These are phyloP conservation scores for Atherix ibis DNA, from an alignment of 2,888 invertebrate genomes.

Conservation along the genomic window DNA sequence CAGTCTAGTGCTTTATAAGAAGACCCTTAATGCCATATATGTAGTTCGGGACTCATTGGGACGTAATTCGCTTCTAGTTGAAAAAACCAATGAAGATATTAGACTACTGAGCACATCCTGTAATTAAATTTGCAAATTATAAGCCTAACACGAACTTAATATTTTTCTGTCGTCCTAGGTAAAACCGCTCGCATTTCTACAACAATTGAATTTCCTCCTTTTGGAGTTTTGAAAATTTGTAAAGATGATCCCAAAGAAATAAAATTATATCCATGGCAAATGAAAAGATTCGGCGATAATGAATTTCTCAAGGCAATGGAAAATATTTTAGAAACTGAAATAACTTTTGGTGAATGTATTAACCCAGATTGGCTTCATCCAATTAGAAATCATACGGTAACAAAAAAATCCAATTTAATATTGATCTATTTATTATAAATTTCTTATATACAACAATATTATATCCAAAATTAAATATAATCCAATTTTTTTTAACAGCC, in stretches of 20 bases:
- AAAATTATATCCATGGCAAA: conserved; percentile 24
- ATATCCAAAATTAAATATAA: no score
- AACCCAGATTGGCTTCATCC: conserved; percentile 13
- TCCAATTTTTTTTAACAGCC: no score
- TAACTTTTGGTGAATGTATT: conserved; percentile 11
- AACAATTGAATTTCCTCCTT: conserved; percentile 45
- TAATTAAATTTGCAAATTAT: conserved; percentile 15
- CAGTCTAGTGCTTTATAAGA: conserved; percentile 62
- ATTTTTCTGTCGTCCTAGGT: no score
- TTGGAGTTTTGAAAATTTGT: conserved; percentile 37
- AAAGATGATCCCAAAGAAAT: conserved; percentile 18
- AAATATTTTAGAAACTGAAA: conserved; percentile 7
- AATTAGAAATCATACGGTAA: neutral
- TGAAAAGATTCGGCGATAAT: conserved; percentile 4
- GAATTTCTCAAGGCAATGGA: conserved; percentile 5
- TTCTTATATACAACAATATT: no score
- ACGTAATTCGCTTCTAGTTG: conserved; percentile 63
- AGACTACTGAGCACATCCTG: conserved; percentile 39
- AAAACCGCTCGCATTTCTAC: no score
- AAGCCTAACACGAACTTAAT: no score
- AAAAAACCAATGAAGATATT: conserved; percentile 28
- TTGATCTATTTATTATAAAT: no score
- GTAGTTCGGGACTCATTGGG: conserved; percentile 79
- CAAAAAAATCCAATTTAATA: no score
- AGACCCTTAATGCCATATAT: conserved; percentile 41